Evolutionary conservation across 2,113 vertebrate genomes (phyloP), one percentile per base, ranked within the genome.

Genomic region (Perccottus glenii): DNA sequence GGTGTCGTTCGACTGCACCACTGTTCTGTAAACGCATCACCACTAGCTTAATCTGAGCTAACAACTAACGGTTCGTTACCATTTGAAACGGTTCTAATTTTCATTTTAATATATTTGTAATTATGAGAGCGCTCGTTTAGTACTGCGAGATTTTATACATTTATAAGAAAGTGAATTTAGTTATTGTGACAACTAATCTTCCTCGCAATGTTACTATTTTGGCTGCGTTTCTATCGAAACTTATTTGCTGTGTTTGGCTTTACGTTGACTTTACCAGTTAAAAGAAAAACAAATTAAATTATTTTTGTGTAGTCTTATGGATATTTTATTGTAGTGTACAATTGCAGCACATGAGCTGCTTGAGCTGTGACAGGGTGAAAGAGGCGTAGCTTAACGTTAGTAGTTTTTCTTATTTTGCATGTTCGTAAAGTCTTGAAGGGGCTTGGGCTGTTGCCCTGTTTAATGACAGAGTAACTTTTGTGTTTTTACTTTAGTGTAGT

Each of bases 11-110:
- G 42, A 16, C 9, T 47, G 60, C 33, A 9, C 44, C 42, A 36
- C 50, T 15, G 70, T n/a, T 66, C 46, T 4, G 64, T 68, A 66
- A 62, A 64, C 68, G 77, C 60, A 56, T 74, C 60, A 73, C 52
- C 10, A 66, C 67, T 81, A 83, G 86, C 81, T 63, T 46, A 63
- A 67, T 63, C 42, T n/a, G 59, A 53, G 86, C 83, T 85, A 87
- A 73, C 80, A 51, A 69, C 53, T 46, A 47, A 59, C 64, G 60
- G 59, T 49, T 36, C 9, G 14, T 9, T 16, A 46, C 57, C 11
- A 38, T n/a, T 6, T 38, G 35, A 15, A 40, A 12, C 12, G 1
- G 5, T 15, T 15, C 15, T 10, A 46, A 19, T 5, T 16, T 50
- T 50, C 2, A 46, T 46, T 46, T 46, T 5, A 27, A 45, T 3